Conservation (phyloP, 2,113 vertebrate genomes). For the Sceloporus undulatus region DNA sequence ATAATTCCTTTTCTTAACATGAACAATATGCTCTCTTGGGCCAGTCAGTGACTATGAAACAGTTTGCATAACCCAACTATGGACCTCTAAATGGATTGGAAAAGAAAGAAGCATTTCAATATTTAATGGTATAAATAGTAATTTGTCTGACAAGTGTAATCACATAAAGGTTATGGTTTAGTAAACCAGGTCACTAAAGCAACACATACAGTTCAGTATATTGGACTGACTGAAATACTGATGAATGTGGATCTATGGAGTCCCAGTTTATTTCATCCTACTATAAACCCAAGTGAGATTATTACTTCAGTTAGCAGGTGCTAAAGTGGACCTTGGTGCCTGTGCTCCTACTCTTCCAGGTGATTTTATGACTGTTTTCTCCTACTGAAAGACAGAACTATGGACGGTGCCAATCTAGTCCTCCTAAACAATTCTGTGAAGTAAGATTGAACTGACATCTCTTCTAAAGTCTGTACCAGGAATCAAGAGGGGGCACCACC, state of each 20-base stretch:
- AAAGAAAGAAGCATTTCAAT: neutral
- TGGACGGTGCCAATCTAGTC: too few relatives aligned
- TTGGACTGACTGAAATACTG: neutral
- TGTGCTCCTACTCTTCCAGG: too few relatives aligned
- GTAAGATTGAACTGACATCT: too few relatives aligned
- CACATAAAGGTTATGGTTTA: neutral
- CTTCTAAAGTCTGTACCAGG: too few relatives aligned
- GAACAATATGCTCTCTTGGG: neutral
- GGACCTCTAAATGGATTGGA: neutral
- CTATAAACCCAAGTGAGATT: too few relatives aligned
- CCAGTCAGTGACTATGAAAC: conserved; percentile 9
- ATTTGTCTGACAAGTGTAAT: neutral
- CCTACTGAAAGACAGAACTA: too few relatives aligned
- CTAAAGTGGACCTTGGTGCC: too few relatives aligned
- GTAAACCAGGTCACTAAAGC: neutral
- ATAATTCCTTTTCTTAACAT: conserved; percentile 1
- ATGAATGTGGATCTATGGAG: neutral
- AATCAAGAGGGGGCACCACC: too few relatives aligned
- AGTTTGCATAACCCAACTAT: neutral
- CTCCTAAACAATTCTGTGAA: too few relatives aligned
- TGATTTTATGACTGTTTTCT: too few relatives aligned
- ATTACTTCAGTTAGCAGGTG: too few relatives aligned
- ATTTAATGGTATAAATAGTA: conserved; percentile 13
- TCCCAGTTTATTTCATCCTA: neutral
- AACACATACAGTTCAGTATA: neutral